These are phyloP conservation scores for Micronycteris hirsuta DNA, from an alignment of 2,113 vertebrate species.

Conservation along the genomic window DNA sequence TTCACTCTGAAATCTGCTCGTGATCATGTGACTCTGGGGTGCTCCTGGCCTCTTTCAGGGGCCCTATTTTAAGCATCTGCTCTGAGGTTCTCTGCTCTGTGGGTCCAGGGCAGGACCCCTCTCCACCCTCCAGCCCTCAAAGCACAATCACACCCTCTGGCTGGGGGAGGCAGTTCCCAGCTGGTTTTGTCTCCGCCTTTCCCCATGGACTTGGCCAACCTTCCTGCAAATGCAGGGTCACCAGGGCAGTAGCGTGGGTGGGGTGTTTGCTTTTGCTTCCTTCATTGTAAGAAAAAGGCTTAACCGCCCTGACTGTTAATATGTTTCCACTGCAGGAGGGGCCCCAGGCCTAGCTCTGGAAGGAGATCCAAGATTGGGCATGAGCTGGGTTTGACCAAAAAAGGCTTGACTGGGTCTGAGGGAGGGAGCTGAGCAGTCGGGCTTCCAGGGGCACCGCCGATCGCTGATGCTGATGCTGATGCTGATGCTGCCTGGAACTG, in stretches of 20 bases:
- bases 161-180: not conserved
- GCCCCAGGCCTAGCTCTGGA: not conserved
- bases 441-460: rapidly evolving
- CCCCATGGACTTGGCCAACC: not conserved
- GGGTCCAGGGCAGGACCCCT: not conserved
- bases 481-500: not conserved
- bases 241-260: not conserved
- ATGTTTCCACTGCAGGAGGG: rapidly evolving
- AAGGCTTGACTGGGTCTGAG: not conserved
- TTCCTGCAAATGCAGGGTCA: not conserved
- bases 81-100: not conserved
- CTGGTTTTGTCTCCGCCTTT: not conserved
- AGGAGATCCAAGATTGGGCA: not conserved
- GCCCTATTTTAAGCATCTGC: not conserved
- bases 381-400: not conserved
- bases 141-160: not conserved
- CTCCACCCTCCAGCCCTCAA: not conserved
- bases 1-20: not conserved
- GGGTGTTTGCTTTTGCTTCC: not conserved
- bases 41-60: not conserved
- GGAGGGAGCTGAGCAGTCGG: not conserved
- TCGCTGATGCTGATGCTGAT: no score
- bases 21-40: not conserved
- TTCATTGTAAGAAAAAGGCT: not conserved
- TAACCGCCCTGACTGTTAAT: not conserved